These are phyloP conservation scores for Stictonetta naevosa DNA, from an alignment of 2,113 vertebrate genomes.

Conservation along the genomic window DNA sequence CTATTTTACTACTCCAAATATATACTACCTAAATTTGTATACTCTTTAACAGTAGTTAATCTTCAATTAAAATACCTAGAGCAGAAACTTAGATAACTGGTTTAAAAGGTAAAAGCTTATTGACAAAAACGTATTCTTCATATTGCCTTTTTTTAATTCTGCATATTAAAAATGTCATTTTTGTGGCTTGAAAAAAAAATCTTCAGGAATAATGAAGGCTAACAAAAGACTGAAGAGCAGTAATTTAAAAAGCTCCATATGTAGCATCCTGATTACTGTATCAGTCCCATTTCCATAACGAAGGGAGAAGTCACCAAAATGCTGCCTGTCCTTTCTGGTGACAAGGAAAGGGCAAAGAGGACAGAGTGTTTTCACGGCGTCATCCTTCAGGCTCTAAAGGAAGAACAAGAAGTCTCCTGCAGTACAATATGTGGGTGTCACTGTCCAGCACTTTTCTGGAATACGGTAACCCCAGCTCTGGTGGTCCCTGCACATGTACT, in stretches of 20 bases:
- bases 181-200: constrained; percentile 75
- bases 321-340: constrained; percentile 51
- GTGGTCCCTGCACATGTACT: constrained; percentile 57
- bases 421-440: constrained; percentile 26
- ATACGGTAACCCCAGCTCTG: constrained; percentile 49
- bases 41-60: constrained; percentile 82
- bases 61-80: constrained; percentile 85
- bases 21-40: constrained; percentile 72
- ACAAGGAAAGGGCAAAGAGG: constrained; percentile 48
- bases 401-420: constrained; percentile 21
- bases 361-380: not conserved
- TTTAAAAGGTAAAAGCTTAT: constrained; percentile 81
- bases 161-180: constrained; percentile 85
- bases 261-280: constrained; percentile 77
- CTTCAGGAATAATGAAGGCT: constrained; percentile 77
- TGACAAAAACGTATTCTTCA: constrained; percentile 77
- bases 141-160: constrained; percentile 76
- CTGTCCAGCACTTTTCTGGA: constrained; percentile 36
- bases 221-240: constrained; percentile 77
- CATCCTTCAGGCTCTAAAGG: not conserved
- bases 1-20: constrained; percentile 68
- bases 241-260: constrained; percentile 77
- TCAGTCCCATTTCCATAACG: constrained; percentile 69
- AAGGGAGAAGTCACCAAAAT: constrained; percentile 48
- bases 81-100: constrained; percentile 83